A percentile compares a stretch with the other conserved stretches of the same genome.
Evolutionary conservation across 2,797 vertebrate species (phyloP).

Genomic region (Sebastes elongatus): DNA sequence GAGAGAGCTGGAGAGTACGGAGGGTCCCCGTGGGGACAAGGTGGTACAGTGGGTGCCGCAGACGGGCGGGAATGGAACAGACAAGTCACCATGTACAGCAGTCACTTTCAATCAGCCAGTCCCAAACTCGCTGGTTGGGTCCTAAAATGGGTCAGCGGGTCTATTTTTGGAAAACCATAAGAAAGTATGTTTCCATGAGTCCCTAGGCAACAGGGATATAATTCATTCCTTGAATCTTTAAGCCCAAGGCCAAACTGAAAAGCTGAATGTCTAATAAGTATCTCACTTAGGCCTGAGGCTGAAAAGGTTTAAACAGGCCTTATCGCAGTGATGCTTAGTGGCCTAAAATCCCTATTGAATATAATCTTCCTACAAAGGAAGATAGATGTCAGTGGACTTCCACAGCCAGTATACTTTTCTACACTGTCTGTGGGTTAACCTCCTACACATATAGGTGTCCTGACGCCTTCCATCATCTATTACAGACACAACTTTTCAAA

Average conservation of each 20-base stretch:
- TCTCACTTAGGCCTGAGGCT: slow-evolving; percentile 61
- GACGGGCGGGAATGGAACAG: slow-evolving; percentile 38
- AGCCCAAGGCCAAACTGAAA: slow-evolving; percentile 49
- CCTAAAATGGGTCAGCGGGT: slow-evolving; percentile 42
- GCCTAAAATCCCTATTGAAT: slow-evolving; percentile 42
- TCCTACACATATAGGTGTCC: slow-evolving; percentile 28
- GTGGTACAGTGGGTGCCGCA: slow-evolving; percentile 9
- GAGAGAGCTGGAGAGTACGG: background rate
- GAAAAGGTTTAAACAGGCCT: slow-evolving; percentile 42
- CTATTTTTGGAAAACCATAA: slow-evolving; percentile 41
- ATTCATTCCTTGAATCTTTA: slow-evolving; percentile 56
- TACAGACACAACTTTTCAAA: slow-evolving; percentile 31
- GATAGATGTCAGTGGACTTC: slow-evolving; percentile 16
- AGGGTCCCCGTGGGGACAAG: slow-evolving; percentile 37
- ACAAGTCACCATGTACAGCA: slow-evolving; percentile 45
- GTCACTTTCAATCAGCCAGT: slow-evolving; percentile 54
- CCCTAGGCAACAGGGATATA: slow-evolving; percentile 28
- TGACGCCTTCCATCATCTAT: slow-evolving; percentile 18
- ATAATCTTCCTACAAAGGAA: slow-evolving; percentile 41
- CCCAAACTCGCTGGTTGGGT: slow-evolving; percentile 1
- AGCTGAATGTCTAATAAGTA: slow-evolving; percentile 62
- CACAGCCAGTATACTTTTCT: background rate
- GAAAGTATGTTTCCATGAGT: slow-evolving; percentile 39
- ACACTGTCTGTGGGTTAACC: background rate
- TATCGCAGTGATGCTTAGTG: slow-evolving; percentile 41